phyloP scores from a whole-genome alignment of 1,140 invertebrate species.

The Archegozetes longisetosus region DNA sequence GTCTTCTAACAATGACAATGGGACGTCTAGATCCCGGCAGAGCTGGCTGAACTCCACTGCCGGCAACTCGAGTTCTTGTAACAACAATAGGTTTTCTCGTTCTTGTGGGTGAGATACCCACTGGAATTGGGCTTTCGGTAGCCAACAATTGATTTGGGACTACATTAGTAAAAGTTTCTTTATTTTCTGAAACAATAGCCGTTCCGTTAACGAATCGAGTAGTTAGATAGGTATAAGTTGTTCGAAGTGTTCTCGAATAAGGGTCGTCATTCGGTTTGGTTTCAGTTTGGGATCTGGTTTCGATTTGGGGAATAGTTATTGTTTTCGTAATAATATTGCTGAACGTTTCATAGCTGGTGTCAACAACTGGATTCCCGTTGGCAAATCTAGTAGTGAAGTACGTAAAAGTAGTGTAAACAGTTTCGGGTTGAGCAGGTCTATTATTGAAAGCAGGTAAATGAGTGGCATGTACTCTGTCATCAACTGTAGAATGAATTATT shows the following conservation, averaged over 20 bases:
- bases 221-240: slow-evolving; percentile 79
- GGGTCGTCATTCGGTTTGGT: background rate
- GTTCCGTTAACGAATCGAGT: slow-evolving; percentile 64
- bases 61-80: background rate
- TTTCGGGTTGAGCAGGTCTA: slow-evolving; percentile 24
- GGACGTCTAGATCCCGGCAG: background rate
- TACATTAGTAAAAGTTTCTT: slow-evolving; percentile 27
- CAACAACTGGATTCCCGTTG: slow-evolving; percentile 49
- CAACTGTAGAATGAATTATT: background rate
- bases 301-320: no score
- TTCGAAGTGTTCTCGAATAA: slow-evolving; percentile 26
- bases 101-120: background rate
- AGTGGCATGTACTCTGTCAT: background rate
- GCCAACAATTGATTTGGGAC: slow-evolving; percentile 21
- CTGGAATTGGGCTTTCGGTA: background rate
- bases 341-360: slow-evolving; percentile 21
- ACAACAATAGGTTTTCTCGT: background rate
- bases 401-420: slow-evolving; percentile 74
- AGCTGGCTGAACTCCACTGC: background rate
- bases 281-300: slow-evolving; percentile 1
- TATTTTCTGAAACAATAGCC: slow-evolving; percentile 36
- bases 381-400: slow-evolving; percentile 81
- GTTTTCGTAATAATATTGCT: slow-evolving; percentile 10
- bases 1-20: background rate
- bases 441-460: background rate